These are phyloP conservation scores for Pygmarrhopalites habei DNA, from an alignment of 1,140 invertebrate species.

Conservation along the genomic window DNA sequence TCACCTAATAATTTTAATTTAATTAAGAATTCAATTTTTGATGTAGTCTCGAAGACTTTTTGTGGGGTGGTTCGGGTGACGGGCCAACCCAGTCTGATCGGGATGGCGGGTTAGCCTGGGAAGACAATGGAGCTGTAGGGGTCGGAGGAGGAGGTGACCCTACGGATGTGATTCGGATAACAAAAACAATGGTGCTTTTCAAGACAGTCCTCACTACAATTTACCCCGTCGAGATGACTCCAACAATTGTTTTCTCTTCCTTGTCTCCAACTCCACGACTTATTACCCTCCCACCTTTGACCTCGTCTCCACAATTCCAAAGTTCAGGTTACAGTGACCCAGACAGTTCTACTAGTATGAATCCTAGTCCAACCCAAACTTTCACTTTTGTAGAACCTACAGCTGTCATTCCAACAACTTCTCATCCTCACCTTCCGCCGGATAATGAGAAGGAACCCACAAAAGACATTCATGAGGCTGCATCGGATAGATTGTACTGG, in stretches of 20 bases:
- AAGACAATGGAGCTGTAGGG: slow-evolving; percentile 19
- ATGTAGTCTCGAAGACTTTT: slow-evolving; percentile 18
- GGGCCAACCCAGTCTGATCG: slow-evolving; percentile 47
- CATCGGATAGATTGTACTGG: slow-evolving; percentile 19
- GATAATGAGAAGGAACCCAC: background rate
- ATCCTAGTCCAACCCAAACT: background rate
- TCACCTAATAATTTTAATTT: background rate
- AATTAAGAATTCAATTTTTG: background rate
- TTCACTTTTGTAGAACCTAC: background rate
- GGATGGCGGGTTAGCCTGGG: slow-evolving; percentile 37
- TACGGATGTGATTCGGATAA: slow-evolving; percentile 16
- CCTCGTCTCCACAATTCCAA: background rate
- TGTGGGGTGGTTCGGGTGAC: slow-evolving; percentile 72
- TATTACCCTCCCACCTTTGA: background rate
- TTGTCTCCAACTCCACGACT: background rate
- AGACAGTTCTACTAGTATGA: background rate
- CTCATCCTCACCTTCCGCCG: background rate
- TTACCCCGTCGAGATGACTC: slow-evolving; percentile 35
- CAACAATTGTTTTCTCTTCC: slow-evolving; percentile 22
- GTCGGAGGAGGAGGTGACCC: background rate
- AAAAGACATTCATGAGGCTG: background rate
- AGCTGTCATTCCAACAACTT: background rate
- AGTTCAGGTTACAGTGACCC: background rate
- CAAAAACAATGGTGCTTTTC: slow-evolving; percentile 34
- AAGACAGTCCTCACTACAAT: slow-evolving; percentile 35